Conservation (phyloP, 1,140 invertebrate genomes). For the Eufriesea mexicana region DNA sequence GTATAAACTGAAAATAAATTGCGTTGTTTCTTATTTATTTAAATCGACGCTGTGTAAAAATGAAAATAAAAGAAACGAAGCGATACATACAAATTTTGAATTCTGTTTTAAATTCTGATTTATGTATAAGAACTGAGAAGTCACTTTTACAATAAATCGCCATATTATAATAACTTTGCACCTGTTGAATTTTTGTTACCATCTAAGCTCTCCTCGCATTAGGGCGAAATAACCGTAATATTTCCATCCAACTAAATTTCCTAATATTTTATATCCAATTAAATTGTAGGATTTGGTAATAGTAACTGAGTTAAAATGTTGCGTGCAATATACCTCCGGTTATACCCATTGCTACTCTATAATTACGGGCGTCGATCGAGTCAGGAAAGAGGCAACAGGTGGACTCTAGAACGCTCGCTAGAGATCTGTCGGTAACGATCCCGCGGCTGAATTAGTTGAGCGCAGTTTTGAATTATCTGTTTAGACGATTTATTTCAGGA, state of each 20-base stretch:
- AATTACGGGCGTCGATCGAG: slow-evolving; percentile 55
- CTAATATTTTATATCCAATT: no score
- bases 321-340: not conserved
- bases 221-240: no score
- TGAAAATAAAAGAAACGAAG: no score
- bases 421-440: slow-evolving; percentile 53
- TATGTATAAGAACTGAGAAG: no score
- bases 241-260: not conserved
- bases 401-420: slow-evolving; percentile 41
- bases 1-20: not conserved
- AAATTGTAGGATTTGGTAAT: not conserved
- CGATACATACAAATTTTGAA: no score
- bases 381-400: slow-evolving; percentile 59
- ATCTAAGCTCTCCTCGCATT: no score
- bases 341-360: slow-evolving; percentile 49
- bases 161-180: no score
- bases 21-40: not conserved
- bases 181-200: no score
- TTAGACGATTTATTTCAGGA: slow-evolving; percentile 20
- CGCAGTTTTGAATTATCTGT: slow-evolving; percentile 18
- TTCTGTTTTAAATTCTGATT: no score
- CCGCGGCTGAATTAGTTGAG: slow-evolving; percentile 35
- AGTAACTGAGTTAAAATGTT: not conserved
- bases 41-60: not conserved
- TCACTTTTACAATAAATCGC: no score